Percentiles rank a stretch among this genome's conserved stretches.
phyloP scores from a whole-genome alignment of 1,140 invertebrate species.

The Helicoverpa armigera region DNA sequence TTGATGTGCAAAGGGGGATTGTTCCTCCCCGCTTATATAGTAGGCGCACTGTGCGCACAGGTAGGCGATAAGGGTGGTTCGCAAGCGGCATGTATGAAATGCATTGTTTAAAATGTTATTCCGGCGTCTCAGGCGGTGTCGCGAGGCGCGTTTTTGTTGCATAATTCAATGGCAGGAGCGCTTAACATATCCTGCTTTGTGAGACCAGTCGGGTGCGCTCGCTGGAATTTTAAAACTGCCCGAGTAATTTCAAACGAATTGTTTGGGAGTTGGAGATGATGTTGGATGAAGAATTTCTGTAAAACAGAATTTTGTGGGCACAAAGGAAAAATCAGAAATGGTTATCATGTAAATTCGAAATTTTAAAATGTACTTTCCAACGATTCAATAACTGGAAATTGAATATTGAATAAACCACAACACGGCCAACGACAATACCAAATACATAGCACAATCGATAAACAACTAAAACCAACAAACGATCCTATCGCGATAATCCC shows the following conservation, averaged over 20 bases:
- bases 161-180: constrained; percentile 60
- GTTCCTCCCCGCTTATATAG: constrained; percentile 39
- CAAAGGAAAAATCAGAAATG: constrained; percentile 19
- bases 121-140: constrained; percentile 44
- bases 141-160: constrained; percentile 53
- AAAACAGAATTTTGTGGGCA: not conserved
- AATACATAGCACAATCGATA: not conserved
- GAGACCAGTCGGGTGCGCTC: constrained; percentile 2
- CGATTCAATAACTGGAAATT: not conserved
- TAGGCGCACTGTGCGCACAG: constrained; percentile 9
- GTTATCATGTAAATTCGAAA: not conserved
- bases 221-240: constrained; percentile 43
- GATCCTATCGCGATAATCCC: not conserved
- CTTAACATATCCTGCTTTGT: constrained; percentile 50
- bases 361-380: not conserved
- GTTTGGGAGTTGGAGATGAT: constrained; percentile 35
- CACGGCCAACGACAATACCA: no score
- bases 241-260: constrained; percentile 41
- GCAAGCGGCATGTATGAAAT: constrained; percentile 47
- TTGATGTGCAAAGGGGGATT: constrained; percentile 55
- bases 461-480: not conserved
- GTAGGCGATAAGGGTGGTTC: constrained; percentile 23
- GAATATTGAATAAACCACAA: not conserved
- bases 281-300: constrained; percentile 42
- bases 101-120: constrained; percentile 64